Conservation (phyloP, 1,140 invertebrate species). For the Diprion similis region DNA sequence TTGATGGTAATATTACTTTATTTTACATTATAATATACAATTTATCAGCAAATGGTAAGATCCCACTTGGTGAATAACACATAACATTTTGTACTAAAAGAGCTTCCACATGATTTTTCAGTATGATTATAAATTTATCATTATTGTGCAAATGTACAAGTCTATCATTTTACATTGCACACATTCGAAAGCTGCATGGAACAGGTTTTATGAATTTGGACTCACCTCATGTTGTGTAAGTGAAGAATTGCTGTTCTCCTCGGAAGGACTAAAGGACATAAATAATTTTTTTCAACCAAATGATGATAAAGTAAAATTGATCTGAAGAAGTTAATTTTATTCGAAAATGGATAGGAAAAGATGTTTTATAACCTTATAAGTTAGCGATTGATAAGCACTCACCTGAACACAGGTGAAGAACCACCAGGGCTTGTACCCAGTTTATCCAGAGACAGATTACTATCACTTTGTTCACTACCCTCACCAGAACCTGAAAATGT, state of each 20-base stretch:
- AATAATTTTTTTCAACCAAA: slow-evolving; percentile 13
- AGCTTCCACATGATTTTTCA: background rate
- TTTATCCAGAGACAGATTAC: slow-evolving; percentile 28
- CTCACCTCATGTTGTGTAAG: slow-evolving; percentile 39
- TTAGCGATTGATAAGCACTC: slow-evolving; percentile 10
- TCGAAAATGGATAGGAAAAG: too few species aligned
- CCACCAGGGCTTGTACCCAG: slow-evolving; percentile 29
- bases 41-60: too few species aligned
- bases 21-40: too few species aligned
- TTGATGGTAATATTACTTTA: background rate
- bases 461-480: slow-evolving; percentile 20
- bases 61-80: too few species aligned
- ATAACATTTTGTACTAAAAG: slow-evolving; percentile 14
- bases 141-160: background rate
- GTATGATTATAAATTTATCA: background rate
- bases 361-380: too few species aligned
- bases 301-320: slow-evolving; percentile 11
- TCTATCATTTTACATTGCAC: background rate
- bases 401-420: slow-evolving; percentile 38
- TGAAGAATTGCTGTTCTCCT: slow-evolving; percentile 52
- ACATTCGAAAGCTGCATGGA: background rate
- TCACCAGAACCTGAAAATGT: slow-evolving; percentile 1
- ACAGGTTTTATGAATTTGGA: background rate
- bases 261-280: slow-evolving; percentile 33
- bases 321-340: too few species aligned